These are phyloP conservation scores for Gymnorhina tibicen DNA, from an alignment of 2,113 vertebrate species.

Conservation along the genomic window DNA sequence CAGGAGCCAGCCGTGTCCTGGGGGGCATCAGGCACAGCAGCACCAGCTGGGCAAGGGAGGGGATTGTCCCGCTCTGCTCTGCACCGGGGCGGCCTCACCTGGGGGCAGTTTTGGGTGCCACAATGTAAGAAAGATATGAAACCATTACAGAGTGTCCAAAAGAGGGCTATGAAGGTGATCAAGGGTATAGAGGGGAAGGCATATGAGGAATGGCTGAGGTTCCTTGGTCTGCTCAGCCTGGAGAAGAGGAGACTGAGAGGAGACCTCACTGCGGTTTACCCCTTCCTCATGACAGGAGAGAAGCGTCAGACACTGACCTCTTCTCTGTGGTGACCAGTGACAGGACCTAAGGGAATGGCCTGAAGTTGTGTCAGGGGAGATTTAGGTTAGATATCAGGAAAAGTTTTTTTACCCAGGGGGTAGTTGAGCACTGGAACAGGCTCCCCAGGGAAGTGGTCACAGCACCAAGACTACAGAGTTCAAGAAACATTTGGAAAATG, in stretches of 20 bases:
- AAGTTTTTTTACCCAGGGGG: not conserved
- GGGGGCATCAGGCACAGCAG: not conserved
- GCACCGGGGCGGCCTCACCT: rapidly evolving
- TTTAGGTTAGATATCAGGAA: not conserved
- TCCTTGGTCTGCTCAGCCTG: not conserved
- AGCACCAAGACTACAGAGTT: not conserved
- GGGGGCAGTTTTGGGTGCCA: not conserved
- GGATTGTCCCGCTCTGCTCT: not conserved
- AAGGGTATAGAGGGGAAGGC: not conserved
- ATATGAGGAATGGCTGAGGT: rapidly evolving
- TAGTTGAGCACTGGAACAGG: not conserved
- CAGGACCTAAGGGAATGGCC: not conserved
- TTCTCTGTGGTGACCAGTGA: not conserved
- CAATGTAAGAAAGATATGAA: not conserved
- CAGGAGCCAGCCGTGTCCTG: not conserved
- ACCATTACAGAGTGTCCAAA: not conserved
- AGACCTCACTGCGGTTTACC: not conserved
- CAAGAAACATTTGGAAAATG: not conserved
- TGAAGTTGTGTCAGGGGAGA: not conserved
- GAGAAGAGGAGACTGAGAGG: not conserved
- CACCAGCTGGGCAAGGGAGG: rapidly evolving
- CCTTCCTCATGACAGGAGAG: not conserved
- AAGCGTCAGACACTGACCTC: not conserved
- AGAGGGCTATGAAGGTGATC: not conserved
- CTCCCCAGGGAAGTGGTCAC: not conserved